phyloP scores from a whole-genome alignment of 2,113 vertebrate genomes.

The Eulemur rufifrons region DNA sequence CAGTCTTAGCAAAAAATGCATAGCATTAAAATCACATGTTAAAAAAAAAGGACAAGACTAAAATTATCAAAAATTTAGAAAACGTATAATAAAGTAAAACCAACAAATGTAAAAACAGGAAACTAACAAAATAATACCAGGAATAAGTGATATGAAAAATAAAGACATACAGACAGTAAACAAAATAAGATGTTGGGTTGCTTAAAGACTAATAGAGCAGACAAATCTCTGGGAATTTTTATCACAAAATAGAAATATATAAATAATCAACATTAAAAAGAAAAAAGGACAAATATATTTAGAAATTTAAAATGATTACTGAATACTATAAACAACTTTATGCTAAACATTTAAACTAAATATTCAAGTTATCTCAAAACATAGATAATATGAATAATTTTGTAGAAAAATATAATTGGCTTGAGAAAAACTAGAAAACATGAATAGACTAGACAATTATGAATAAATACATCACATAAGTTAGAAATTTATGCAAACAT shows the following conservation, averaged over 20 bases:
- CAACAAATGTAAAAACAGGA: background rate
- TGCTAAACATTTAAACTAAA: conserved; percentile 14
- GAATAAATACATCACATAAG: background rate
- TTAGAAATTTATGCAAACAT: background rate
- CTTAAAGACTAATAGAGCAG: background rate
- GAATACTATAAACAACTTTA: background rate
- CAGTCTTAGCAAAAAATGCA: background rate
- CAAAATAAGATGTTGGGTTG: background rate
- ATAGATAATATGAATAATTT: background rate
- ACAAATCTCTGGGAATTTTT: background rate
- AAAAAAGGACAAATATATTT: background rate
- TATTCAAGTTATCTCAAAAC: conserved; percentile 9
- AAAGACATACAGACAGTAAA: background rate
- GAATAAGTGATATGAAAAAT: background rate
- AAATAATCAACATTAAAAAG: background rate
- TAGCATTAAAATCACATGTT: background rate
- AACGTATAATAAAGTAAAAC: background rate
- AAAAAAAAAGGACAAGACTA: background rate
- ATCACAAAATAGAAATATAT: background rate
- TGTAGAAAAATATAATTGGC: background rate
- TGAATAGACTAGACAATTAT: background rate
- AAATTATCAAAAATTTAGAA: background rate
- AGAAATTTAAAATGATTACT: background rate
- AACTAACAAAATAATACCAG: background rate
- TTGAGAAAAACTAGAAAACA: background rate